Evolutionary conservation across 2,888 invertebrate species (phyloP), one percentile per base, ranked within the genome.

Genomic region (Tubulanus polymorphus): DNA sequence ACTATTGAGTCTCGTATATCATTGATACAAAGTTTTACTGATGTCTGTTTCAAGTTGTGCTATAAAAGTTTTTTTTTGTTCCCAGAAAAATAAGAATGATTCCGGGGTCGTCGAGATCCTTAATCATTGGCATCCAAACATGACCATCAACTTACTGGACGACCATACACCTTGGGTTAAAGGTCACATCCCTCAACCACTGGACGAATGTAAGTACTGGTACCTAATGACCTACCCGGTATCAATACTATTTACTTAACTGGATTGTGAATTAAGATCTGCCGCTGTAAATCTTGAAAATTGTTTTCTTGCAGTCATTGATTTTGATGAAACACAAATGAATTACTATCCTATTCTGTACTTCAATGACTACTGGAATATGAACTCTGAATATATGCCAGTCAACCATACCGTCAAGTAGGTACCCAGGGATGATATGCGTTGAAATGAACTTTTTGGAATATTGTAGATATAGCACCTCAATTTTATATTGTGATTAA

Each of bases 111-210:
- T 89, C 70, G 93, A 95, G 80, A 89, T 97, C 55, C 83, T 97
- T 0, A 95, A 96, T 1, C 96, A 96, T 79, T 99, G 99, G 97
- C 99, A 99, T 84, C 95, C 96, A 5, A 99, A 99, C 81, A 80
- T 99, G 70, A 99, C 99, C 0, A 83, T 99, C 51, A 96, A 93
- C 80, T 78, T 99, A 50, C 89, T 99, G 1, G 90, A 90, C 51
- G 99, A 99, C 81, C 93, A 95, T 79, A 95, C 95, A 0, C 87
- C 88, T 63, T 99, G 97, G 97, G 85, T 88, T 28, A 86, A 87
- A 70, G 97, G 95, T 8, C 85, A 87, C 67, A 89, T 97, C 0
- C 95, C 96, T 1, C 86, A 90, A 37, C 95, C 96, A 2, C 82
- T 97, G 28, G 91, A 95, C 81, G 92, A 94, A 73, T 93, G 85